A percentile compares a stretch with the other conserved stretches of the same genome.
Evolutionary conservation across 2,888 invertebrate genomes (phyloP).

Genomic region (Scotopteryx bipunctaria): DNA sequence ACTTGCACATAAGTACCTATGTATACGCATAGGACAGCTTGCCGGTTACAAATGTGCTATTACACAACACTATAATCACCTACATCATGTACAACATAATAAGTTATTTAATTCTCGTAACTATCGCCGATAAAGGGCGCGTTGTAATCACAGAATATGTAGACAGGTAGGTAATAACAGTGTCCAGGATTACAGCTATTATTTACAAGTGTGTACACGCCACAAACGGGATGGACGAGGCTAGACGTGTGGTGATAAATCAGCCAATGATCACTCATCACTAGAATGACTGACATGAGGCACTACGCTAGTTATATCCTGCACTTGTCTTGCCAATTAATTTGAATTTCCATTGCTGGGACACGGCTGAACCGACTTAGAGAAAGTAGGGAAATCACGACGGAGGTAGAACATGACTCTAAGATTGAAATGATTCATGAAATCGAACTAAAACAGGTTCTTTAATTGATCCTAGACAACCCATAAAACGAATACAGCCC

Average conservation of each 20-base stretch:
- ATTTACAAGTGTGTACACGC: constrained; percentile 23
- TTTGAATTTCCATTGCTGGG: constrained; percentile 3
- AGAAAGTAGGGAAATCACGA: constrained; percentile 9
- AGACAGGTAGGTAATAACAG: constrained; percentile 16
- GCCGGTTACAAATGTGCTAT: constrained; percentile 4
- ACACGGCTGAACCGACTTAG: background rate
- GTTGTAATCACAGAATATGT: constrained; percentile 12
- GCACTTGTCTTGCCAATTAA: background rate
- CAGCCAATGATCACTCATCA: constrained; percentile 21
- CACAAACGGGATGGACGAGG: constrained; percentile 19
- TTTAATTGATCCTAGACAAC: no score
- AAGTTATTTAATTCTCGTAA: constrained; percentile 17
- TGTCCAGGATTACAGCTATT: constrained; percentile 15
- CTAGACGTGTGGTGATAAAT: constrained; percentile 29
- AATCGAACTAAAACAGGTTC: background rate
- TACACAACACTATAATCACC: constrained; percentile 7
- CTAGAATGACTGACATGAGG: constrained; percentile 2
- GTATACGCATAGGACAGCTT: background rate
- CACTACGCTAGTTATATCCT: background rate
- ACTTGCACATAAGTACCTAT: background rate
- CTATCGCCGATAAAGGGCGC: constrained; percentile 13
- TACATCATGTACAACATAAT: constrained; percentile 10
- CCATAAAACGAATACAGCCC: no score
- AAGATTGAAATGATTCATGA: background rate
- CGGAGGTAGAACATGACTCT: background rate